These are phyloP conservation scores for Xiphophorus birchmanni DNA, from an alignment of 2,797 vertebrate species.

Conservation along the genomic window DNA sequence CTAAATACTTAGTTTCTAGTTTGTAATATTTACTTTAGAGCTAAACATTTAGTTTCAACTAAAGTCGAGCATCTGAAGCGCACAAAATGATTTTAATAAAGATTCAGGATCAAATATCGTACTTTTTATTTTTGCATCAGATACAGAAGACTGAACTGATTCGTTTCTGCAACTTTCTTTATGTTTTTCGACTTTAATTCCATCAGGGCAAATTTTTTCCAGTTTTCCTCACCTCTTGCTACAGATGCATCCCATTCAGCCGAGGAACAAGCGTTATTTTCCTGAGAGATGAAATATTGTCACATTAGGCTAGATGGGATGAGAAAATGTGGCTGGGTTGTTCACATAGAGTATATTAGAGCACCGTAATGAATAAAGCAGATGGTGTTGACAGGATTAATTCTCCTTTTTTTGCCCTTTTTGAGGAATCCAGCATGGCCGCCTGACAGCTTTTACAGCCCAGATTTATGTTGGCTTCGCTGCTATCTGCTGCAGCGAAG, in stretches of 20 bases:
- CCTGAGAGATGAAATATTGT: slow-evolving; percentile 1
- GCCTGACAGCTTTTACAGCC: not conserved
- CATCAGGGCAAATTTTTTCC: slow-evolving; percentile 5
- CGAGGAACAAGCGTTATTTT: not conserved
- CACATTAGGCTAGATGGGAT: not conserved
- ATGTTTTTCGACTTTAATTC: too few relatives aligned
- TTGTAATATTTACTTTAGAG: not conserved
- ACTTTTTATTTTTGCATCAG: not conserved
- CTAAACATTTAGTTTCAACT: not conserved
- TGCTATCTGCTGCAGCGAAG: not conserved
- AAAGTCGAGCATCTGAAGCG: not conserved
- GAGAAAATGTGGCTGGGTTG: not conserved
- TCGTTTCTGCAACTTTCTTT: too few relatives aligned
- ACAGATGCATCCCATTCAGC: not conserved
- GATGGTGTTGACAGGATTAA: slow-evolving; percentile 13
- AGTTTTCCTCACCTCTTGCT: slow-evolving; percentile 3
- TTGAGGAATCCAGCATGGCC: not conserved
- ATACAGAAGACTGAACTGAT: not conserved
- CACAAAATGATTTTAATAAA: not conserved
- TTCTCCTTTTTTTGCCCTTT: not conserved
- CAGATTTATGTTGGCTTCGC: slow-evolving; percentile 1
- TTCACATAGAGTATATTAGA: not conserved
- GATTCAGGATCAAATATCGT: not conserved
- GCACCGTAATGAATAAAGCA: not conserved
- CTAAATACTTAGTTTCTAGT: too few relatives aligned